Evolutionary conservation across 1,140 invertebrate species (phyloP).

Genomic region (Aphis craccivora): DNA sequence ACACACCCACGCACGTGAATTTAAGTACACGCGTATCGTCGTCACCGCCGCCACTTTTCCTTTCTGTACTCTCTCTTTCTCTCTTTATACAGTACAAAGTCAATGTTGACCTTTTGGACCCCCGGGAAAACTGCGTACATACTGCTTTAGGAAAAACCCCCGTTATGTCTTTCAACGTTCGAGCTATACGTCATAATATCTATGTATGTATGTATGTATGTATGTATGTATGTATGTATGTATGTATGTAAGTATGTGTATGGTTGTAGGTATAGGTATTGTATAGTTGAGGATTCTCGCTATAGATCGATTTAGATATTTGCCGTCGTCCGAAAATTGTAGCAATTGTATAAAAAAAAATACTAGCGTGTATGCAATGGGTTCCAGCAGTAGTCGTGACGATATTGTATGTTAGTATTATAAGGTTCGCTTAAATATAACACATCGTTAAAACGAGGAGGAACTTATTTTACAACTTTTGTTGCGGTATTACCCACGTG

Average conservation of each 20-base stretch:
- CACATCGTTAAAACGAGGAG: background rate
- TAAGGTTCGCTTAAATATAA: background rate
- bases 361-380: background rate
- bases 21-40: background rate
- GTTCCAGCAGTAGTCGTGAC: background rate
- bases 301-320: background rate
- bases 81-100: background rate
- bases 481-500: background rate
- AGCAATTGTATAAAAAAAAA: background rate
- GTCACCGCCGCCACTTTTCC: background rate
- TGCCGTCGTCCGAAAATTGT: background rate
- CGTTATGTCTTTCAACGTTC: background rate
- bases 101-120: background rate
- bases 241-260: too few species aligned
- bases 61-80: background rate
- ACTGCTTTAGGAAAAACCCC: background rate
- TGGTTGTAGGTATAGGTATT: background rate
- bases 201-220: too few species aligned
- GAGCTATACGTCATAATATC: too few species aligned
- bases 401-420: background rate
- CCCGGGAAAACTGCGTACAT: background rate
- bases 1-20: background rate
- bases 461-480: background rate
- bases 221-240: too few species aligned
- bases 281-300: background rate